Evolutionary conservation across 2,888 invertebrate genomes (phyloP), one percentile per base, ranked within the genome.

Genomic region (Watsonalla binaria): DNA sequence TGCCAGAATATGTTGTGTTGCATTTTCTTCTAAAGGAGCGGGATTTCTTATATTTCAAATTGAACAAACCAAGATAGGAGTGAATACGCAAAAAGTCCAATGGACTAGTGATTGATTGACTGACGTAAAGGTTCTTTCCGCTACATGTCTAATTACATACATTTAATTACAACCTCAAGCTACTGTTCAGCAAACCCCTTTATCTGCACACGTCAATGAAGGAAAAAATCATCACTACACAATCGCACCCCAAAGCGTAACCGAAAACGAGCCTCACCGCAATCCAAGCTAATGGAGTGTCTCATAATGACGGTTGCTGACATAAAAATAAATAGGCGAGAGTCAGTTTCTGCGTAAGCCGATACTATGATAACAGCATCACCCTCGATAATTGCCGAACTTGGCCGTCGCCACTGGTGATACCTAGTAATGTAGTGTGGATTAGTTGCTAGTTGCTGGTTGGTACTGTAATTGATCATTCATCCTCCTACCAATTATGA

Each of bases 251-350:
- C 80, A 83, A 77, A 80, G 79, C 82, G 89, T 86, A 89, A 90
- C 90, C 86, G 85, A 90, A 89, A 88, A 85, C 88, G 84, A 82
- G 84, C 81, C 77, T 78, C 81, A 80, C 86, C 85, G 88, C 90
- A 90, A 90, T 90, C 90, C 89, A 81, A 90, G 86, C 89, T 90
- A 90, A 90, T 90, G 90, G 90, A 90, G 90, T 90, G 90, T 90
- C 90, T 87, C 89, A 88, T 90, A 89, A 90, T 90, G 90, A 89
- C 88, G 89, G 89, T 88, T 89, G 88, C 88, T 90, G 90, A 90
- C 90, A 90, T 90, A 90, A 90, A 90, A 90, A 90, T 90, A 90
- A 90, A 90, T 90, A 90, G 90, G 86, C 88, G 82, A 88, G 90
- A 89, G 83, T 90, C 90, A 82, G 90, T 90, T 90, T 90, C 90